phyloP scores from a whole-genome alignment of 2,113 vertebrate species.

The Nansenia antarctica region DNA sequence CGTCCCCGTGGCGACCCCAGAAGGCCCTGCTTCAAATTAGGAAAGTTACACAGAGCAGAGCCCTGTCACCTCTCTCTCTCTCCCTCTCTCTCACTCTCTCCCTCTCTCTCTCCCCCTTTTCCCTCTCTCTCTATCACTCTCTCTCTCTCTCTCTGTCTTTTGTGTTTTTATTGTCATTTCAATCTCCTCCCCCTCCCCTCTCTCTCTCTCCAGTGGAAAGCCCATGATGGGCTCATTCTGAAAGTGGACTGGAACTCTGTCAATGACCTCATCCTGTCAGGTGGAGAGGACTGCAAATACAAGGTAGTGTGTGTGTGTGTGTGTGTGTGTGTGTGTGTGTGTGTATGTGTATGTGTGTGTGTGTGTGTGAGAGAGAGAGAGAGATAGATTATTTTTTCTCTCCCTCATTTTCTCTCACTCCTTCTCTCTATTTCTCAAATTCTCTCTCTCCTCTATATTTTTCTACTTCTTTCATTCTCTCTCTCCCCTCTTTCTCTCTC shows the following conservation, averaged over 20 bases:
- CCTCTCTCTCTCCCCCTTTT: neutral
- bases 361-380: no score
- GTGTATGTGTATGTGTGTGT: no score
- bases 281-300: constrained; percentile 96
- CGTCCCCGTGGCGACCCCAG: constrained; percentile 19
- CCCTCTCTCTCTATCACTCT: neutral
- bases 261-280: constrained; percentile 92
- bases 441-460: no score
- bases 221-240: constrained; percentile 91
- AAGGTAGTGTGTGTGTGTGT: constrained; percentile 76
- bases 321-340: no score
- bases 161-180: no score
- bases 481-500: neutral
- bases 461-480: neutral
- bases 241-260: constrained; percentile 97
- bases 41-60: constrained; percentile 45
- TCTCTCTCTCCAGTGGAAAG: constrained; percentile 87
- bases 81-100: neutral
- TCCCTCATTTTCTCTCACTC: no score
- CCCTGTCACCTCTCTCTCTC: neutral
- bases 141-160: neutral
- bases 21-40: constrained; percentile 50
- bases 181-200: constrained; percentile 1
- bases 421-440: no score
- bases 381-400: no score